phyloP scores from a whole-genome alignment of 2,888 invertebrate genomes.

The Drosophila tanythrix region DNA sequence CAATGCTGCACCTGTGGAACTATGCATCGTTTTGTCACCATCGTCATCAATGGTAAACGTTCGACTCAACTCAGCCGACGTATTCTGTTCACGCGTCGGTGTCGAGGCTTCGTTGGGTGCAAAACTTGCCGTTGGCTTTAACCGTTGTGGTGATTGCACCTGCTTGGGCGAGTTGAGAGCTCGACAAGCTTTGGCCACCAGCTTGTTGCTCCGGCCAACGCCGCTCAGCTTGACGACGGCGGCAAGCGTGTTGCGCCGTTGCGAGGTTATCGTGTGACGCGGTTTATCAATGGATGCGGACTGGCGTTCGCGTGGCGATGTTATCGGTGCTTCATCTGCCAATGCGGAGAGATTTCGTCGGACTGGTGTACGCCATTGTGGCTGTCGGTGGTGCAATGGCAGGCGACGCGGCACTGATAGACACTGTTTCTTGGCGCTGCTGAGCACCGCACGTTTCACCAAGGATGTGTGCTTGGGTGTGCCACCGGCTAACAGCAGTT shows the following conservation, averaged over 20 bases:
- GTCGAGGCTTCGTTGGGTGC: slow-evolving; percentile 23
- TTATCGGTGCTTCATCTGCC: slow-evolving; percentile 21
- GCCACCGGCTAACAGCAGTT: slow-evolving; percentile 24
- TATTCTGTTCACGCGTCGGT: slow-evolving; percentile 18
- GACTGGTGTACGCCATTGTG: slow-evolving; percentile 26
- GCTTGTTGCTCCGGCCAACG: slow-evolving; percentile 50
- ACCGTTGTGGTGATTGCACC: slow-evolving; percentile 29
- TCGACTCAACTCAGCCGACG: slow-evolving; percentile 58
- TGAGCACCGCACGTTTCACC: slow-evolving; percentile 80
- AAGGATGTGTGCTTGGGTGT: slow-evolving; percentile 78
- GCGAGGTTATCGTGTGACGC: slow-evolving; percentile 60
- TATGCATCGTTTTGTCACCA: not conserved
- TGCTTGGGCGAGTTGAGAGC: slow-evolving; percentile 56
- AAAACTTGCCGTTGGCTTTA: not conserved
- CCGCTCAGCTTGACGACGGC: slow-evolving; percentile 41
- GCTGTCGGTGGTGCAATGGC: slow-evolving; percentile 41
- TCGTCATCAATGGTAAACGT: slow-evolving; percentile 69
- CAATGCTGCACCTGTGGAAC: not conserved
- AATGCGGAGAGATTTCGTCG: slow-evolving; percentile 17
- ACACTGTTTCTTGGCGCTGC: slow-evolving; percentile 81
- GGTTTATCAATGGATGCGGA: slow-evolving; percentile 39
- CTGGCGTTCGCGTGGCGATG: slow-evolving; percentile 42
- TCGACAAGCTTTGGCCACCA: slow-evolving; percentile 67
- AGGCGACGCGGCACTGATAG: slow-evolving; percentile 62
- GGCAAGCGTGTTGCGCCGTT: slow-evolving; percentile 59